phyloP scores from a whole-genome alignment of 2,113 vertebrate genomes.

The Callithrix jacchus region DNA sequence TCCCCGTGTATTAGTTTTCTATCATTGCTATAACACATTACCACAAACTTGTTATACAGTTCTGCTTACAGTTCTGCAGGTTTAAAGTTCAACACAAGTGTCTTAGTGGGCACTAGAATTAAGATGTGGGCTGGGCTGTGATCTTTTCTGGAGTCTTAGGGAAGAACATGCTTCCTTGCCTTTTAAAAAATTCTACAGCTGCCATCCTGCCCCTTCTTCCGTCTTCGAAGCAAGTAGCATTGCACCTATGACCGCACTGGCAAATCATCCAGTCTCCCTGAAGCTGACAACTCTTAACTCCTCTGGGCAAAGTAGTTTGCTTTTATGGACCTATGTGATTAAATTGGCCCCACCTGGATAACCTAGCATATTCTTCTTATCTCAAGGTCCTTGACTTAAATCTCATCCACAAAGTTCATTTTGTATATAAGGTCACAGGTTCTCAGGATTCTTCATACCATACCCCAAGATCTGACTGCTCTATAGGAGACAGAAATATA shows the following conservation, averaged over 20 bases:
- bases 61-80: not conserved
- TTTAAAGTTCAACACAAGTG: not conserved
- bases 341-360: not conserved
- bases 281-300: not conserved
- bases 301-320: not conserved
- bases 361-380: too few relatives aligned
- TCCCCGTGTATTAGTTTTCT: not conserved
- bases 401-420: not conserved
- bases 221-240: not conserved
- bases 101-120: not conserved
- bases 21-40: rapidly evolving
- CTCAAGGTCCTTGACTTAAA: not conserved
- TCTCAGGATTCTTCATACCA: not conserved
- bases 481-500: not conserved
- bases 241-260: not conserved
- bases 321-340: not conserved
- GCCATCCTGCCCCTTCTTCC: not conserved
- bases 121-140: not conserved
- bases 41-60: not conserved
- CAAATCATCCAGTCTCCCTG: not conserved
- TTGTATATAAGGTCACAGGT: not conserved
- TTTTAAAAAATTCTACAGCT: not conserved
- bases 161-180: not conserved
- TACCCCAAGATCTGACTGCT: not conserved
- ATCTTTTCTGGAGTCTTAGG: not conserved